A percentile compares a stretch with the other conserved stretches of the same genome.
These are phyloP conservation scores for Argynnis bischoffii DNA, from an alignment of 2,888 invertebrate species.

Conservation along the genomic window DNA sequence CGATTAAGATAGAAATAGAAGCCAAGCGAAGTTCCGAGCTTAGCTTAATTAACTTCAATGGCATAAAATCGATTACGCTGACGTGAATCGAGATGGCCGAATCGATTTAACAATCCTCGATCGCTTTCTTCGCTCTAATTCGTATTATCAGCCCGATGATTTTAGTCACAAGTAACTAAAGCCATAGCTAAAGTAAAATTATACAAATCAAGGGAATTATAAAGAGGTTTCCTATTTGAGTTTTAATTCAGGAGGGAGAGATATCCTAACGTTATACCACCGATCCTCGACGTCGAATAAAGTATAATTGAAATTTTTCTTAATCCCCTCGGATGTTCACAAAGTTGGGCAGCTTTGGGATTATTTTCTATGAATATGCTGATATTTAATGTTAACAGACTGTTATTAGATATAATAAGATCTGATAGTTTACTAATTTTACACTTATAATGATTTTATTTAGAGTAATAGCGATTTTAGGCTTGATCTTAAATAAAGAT, in stretches of 20 bases:
- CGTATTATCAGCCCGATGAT: conserved; percentile 37
- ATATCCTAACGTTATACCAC: conserved; percentile 51
- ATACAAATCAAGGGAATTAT: conserved; percentile 60
- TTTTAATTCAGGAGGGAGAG: conserved; percentile 60
- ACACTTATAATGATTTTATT: no score
- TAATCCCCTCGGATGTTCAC: conserved; percentile 53
- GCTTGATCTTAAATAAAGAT: no score
- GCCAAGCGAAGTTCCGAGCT: conserved; percentile 41
- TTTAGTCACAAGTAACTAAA: conserved; percentile 22
- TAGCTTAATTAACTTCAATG: conserved; percentile 47
- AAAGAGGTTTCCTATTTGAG: conserved; percentile 64
- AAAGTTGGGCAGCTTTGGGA: conserved; percentile 41
- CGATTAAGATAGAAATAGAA: conserved; percentile 43
- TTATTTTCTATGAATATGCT: conserved; percentile 25
- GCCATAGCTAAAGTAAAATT: conserved; percentile 22
- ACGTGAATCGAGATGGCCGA: conserved; percentile 45
- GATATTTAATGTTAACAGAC: neutral
- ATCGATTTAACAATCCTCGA: conserved; percentile 41
- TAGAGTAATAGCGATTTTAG: no score
- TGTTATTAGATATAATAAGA: no score
- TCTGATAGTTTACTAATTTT: no score
- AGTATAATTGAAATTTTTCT: conserved; percentile 68
- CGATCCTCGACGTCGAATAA: conserved; percentile 47
- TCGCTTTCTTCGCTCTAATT: conserved; percentile 38
- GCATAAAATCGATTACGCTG: conserved; percentile 46